Percentiles rank a stretch among this genome's conserved stretches.
Evolutionary conservation across 1,140 invertebrate genomes (phyloP).

Genomic region (Rhagoletis zephyria): DNA sequence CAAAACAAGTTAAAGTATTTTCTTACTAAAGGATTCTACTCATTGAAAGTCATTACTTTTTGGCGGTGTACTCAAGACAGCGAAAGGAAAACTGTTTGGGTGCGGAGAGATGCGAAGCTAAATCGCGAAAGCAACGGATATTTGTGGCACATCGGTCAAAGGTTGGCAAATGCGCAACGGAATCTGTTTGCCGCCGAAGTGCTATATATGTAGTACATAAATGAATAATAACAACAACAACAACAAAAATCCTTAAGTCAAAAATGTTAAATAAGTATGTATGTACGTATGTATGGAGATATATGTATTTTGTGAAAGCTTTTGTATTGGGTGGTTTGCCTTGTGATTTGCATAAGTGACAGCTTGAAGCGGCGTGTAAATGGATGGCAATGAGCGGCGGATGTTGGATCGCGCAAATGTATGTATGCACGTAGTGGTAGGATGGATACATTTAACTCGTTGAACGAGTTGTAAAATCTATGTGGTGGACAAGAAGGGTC

Average conservation of each 20-base stretch:
- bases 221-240: not conserved
- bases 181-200: not conserved
- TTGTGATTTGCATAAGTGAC: conserved; percentile 52
- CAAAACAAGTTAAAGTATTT: not conserved
- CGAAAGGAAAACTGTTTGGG: not conserved
- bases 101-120: not conserved
- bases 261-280: conserved; percentile 5
- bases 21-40: not conserved
- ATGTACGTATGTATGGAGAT: no score
- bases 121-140: conserved; percentile 14
- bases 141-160: conserved; percentile 30
- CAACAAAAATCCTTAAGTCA: not conserved
- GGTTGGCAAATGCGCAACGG: conserved; percentile 42
- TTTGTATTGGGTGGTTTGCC: conserved; percentile 45
- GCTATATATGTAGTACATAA: not conserved
- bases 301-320: conserved; percentile 3
- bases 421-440: not conserved
- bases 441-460: conserved; percentile 12
- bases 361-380: conserved; percentile 23
- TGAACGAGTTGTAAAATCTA: not conserved
- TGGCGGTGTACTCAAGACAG: not conserved
- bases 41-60: conserved; percentile 22
- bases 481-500: not conserved
- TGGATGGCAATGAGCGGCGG: conserved; percentile 1
- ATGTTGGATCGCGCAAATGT: not conserved